Evolutionary conservation across 2,888 invertebrate species (phyloP), one percentile per base, ranked within the genome.

Genomic region (Antheraea yamamai): DNA sequence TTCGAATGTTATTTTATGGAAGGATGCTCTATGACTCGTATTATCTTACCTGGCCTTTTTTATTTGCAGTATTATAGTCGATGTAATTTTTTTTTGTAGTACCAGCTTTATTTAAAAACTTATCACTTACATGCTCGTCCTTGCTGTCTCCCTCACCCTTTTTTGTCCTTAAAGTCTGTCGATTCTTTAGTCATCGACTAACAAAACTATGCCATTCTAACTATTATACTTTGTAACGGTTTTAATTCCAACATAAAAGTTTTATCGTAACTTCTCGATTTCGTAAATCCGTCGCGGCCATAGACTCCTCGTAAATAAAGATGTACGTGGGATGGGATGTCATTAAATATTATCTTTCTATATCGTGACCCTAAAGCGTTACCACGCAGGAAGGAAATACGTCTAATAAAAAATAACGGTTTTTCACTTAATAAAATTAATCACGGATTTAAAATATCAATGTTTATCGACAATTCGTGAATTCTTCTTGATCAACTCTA

Each of bases 361-460:
- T 47, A 72, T 30, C 71, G 61, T 72, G 74, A 58, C 39, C 18
- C 18, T 30, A 75, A 47, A 39, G n/a, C 30, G 61, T 75, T 72
- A 71, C 58, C 72, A 26, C 26, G 35, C 74, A 58, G 61, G 61
- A 71, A 75, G 74, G 61, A 75, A 75, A 70, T 72, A 72, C 61
- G 72, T 71, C 61, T 61, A 71, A 72, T 75, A 72, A 75, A 74
- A 75, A 72, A 74, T 75, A 72, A 75, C 58, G 39, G 39, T 39
- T 18, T 39, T 20, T 58, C 39, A 70, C n/a, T 68, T 16, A 70
- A 74, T 71, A 39, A 23, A 20, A 23, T 74, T 75, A 47, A 47
- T 72, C 74, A 75, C 74, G 26, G 71, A 72, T 26, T 58, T 35
- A 26, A 74, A 26, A 51, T 66, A 18, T 70, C 35, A 10, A 39